Conservation (phyloP, 1,140 invertebrate species). For the Homalodisca vitripennis region DNA sequence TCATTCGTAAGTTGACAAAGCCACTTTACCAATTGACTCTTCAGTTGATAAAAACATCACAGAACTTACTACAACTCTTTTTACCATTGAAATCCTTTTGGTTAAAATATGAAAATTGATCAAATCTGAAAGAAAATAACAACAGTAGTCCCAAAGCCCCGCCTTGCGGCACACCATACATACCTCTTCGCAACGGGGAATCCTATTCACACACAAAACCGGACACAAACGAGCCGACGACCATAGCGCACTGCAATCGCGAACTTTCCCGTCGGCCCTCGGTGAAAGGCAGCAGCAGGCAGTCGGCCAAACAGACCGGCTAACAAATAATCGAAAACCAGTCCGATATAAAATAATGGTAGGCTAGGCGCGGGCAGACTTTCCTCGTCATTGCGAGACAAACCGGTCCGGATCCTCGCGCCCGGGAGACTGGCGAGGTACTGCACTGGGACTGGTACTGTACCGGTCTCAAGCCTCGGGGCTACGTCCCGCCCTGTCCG, state of each 20-base stretch:
- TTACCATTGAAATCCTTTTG: no score
- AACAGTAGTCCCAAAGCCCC: no score
- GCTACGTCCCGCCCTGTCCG: no score
- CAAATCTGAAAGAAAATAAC: no score
- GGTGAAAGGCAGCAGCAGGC: conserved; percentile 15
- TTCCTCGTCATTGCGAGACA: conserved; percentile 14
- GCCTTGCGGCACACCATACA: no score
- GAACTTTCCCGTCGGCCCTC: conserved; percentile 18
- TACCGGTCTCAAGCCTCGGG: no score
- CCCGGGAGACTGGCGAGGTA: not conserved
- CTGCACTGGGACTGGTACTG: no score
- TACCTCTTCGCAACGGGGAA: not conserved
- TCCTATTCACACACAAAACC: not conserved
- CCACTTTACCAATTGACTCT: no score
- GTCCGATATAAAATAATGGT: conserved; percentile 25
- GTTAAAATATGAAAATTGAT: no score
- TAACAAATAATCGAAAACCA: conserved; percentile 26
- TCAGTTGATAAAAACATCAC: no score
- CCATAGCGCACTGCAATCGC: conserved; percentile 11
- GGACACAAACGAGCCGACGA: not conserved
- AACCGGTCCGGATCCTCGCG: not conserved
- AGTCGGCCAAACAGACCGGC: not conserved
- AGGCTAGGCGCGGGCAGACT: conserved; percentile 17
- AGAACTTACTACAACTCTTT: no score
- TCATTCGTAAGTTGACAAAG: no score